Evolutionary conservation across 2,888 invertebrate species (phyloP).

Genomic region (Chesias legatella): DNA sequence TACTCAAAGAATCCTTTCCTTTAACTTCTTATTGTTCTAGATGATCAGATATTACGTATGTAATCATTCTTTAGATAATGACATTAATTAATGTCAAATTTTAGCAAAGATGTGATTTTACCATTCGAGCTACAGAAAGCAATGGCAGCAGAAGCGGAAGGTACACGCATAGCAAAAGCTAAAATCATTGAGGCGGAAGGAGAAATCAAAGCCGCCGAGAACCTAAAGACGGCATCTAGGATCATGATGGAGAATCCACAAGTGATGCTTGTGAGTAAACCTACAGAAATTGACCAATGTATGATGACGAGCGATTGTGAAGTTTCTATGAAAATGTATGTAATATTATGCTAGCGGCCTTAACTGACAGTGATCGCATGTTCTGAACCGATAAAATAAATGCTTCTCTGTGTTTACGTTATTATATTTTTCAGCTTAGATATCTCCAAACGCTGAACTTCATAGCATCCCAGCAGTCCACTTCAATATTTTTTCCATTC

Average conservation of each 20-base stretch:
- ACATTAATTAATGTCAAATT: too few species aligned
- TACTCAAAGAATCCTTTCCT: too few species aligned
- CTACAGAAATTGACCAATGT: too few species aligned
- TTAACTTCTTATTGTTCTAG: too few species aligned
- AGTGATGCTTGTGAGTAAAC: slow-evolving; percentile 56
- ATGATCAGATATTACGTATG: too few species aligned
- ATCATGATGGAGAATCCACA: slow-evolving; percentile 49
- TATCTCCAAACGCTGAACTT: slow-evolving; percentile 54
- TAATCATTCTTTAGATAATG: too few species aligned
- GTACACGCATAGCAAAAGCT: slow-evolving; percentile 52
- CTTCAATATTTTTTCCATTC: slow-evolving; percentile 53
- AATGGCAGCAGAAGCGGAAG: slow-evolving; percentile 61
- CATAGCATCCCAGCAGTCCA: slow-evolving; percentile 43
- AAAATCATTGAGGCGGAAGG: slow-evolving; percentile 58
- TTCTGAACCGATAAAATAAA: too few species aligned
- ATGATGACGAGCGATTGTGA: too few species aligned
- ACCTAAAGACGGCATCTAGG: slow-evolving; percentile 46
- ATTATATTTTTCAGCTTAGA: slow-evolving; percentile 55
- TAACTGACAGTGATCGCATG: too few species aligned
- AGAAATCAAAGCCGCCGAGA: slow-evolving; percentile 56
- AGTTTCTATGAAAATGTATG: too few species aligned
- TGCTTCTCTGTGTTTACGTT: too few species aligned
- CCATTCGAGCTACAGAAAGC: slow-evolving; percentile 55
- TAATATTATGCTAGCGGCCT: too few species aligned
- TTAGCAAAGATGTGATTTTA: slow-evolving; percentile 52